phyloP scores from a whole-genome alignment of 2,797 vertebrate genomes.

The Girardinus metallicus region DNA sequence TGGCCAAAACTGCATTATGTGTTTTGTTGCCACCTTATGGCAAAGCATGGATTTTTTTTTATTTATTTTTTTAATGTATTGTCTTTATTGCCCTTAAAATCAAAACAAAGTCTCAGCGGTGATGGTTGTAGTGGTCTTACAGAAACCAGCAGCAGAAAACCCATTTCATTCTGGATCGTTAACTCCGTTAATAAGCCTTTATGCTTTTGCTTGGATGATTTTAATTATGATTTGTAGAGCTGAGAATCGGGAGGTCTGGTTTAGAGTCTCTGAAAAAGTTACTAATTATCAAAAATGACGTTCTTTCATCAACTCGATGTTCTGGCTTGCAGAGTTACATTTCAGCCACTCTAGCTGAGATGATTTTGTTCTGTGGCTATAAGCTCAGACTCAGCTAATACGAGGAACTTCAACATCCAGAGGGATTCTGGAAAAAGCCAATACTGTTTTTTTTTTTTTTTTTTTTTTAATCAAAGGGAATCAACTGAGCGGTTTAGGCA shows the following conservation, averaged over 20 bases:
- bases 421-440: conserved; percentile 1
- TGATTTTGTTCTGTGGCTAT: background rate
- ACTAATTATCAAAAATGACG: background rate
- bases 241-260: background rate
- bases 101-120: background rate
- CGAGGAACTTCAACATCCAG: conserved; percentile 3
- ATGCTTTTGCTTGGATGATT: background rate
- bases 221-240: background rate
- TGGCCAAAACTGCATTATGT: too few species aligned
- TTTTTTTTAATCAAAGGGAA: background rate
- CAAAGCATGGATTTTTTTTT: too few species aligned
- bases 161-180: conserved; percentile 1
- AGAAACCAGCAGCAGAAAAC: background rate
- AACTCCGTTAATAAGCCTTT: conserved; percentile 4
- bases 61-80: too few species aligned
- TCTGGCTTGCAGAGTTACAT: background rate
- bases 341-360: background rate
- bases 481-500: background rate
- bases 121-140: background rate
- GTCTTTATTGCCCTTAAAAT: background rate
- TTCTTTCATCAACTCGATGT: background rate
- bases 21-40: too few species aligned
- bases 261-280: background rate
- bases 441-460: background rate
- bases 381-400: background rate